Percentiles rank a stretch among this genome's conserved stretches.
Evolutionary conservation across 1,140 invertebrate genomes (phyloP).

Genomic region (Heliconius himera): DNA sequence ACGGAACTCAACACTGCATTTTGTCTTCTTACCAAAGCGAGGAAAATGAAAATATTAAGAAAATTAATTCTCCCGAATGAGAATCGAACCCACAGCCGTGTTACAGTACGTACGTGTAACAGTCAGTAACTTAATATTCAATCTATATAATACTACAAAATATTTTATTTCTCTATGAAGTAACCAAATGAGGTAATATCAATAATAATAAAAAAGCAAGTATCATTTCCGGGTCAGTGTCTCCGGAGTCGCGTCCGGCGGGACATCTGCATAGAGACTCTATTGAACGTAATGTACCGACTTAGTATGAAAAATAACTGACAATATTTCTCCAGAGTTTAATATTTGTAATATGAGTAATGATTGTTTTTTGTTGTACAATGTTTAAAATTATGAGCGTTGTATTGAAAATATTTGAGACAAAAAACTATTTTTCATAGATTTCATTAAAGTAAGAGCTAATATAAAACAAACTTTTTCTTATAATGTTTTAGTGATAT

Average conservation of each 20-base stretch:
- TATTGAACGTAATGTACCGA: slow-evolving; percentile 32
- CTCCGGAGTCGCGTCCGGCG: slow-evolving; percentile 20
- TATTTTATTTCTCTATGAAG: background rate
- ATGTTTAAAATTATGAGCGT: background rate
- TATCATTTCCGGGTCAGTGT: slow-evolving; percentile 21
- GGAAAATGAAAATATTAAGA: no score
- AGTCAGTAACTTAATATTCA: no score
- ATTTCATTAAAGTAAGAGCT: no score
- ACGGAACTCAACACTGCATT: no score
- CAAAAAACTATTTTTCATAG: no score
- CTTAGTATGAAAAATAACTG: slow-evolving; percentile 39
- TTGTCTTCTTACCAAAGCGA: no score
- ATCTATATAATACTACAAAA: background rate
- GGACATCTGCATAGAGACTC: slow-evolving; percentile 43
- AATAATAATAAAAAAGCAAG: slow-evolving; percentile 16
- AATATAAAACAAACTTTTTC: no score
- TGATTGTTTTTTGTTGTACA: background rate
- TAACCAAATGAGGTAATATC: background rate
- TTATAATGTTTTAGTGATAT: no score
- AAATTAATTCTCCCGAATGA: no score
- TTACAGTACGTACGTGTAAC: no score
- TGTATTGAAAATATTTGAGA: no score
- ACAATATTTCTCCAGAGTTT: slow-evolving; percentile 22
- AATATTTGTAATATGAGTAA: slow-evolving; percentile 27
- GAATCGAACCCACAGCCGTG: no score